Conservation (phyloP, 1,140 invertebrate genomes). For the Cyclina sinensis region DNA sequence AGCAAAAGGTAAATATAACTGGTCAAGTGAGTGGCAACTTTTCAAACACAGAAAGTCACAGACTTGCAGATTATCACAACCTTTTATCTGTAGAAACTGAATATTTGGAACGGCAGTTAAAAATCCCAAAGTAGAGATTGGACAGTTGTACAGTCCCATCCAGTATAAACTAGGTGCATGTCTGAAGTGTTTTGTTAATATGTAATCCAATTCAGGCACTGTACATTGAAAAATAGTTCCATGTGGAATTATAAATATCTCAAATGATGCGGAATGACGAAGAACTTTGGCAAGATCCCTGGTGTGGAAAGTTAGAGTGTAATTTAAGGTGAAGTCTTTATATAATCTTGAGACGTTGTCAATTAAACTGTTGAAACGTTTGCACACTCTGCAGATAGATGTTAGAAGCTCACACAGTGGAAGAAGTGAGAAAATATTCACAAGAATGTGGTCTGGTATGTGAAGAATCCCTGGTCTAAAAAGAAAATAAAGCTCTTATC, state of each 20-base stretch:
- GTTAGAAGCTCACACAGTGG: background rate
- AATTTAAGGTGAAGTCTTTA: background rate
- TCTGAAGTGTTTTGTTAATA: background rate
- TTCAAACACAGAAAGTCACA: background rate
- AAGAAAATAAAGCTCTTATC: too few relatives aligned
- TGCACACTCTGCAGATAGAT: background rate
- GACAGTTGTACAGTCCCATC: background rate
- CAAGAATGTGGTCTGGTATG: background rate
- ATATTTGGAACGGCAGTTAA: slow-evolving; percentile 4
- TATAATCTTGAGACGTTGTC: background rate
- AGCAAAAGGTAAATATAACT: background rate
- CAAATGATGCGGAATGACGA: background rate
- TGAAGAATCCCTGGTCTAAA: too few relatives aligned
- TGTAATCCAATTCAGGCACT: background rate
- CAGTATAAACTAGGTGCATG: background rate
- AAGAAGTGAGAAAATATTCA: background rate
- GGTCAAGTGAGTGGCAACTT: background rate
- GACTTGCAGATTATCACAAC: background rate
- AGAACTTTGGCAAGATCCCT: background rate
- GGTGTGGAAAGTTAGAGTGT: background rate
- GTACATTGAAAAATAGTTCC: background rate
- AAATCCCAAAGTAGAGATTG: slow-evolving; percentile 21
- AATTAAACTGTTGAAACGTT: background rate
- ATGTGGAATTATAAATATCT: background rate
- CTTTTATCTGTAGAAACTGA: background rate